phyloP scores from a whole-genome alignment of 1,140 invertebrate species.

The Diachasmimorpha longicaudata region DNA sequence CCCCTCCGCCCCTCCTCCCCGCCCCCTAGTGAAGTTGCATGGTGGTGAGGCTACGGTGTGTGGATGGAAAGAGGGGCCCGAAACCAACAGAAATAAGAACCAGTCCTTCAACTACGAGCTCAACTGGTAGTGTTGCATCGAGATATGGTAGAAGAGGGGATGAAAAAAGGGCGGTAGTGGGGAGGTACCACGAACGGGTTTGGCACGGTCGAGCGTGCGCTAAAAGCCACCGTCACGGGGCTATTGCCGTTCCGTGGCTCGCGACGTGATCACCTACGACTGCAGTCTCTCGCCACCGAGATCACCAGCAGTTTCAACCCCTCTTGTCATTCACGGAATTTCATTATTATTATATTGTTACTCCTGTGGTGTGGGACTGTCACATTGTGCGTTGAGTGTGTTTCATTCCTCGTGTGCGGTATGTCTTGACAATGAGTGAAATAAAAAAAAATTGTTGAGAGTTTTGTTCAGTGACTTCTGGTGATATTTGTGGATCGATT shows the following conservation, averaged over 20 bases:
- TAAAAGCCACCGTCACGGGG: slow-evolving; percentile 46
- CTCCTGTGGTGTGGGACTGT: too few species aligned
- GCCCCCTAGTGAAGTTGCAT: too few species aligned
- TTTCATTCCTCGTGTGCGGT: too few species aligned
- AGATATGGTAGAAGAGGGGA: neutral
- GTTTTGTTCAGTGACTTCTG: neutral
- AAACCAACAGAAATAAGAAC: neutral
- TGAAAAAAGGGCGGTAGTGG: slow-evolving; percentile 9
- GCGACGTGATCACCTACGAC: neutral
- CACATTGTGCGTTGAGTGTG: too few species aligned
- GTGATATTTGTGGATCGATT: slow-evolving; percentile 11
- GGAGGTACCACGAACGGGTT: slow-evolving; percentile 20
- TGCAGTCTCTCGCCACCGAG: neutral
- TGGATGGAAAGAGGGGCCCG: neutral
- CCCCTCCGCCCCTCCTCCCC: too few species aligned
- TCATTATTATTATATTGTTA: too few species aligned
- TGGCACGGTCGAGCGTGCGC: slow-evolving; percentile 39
- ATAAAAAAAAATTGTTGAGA: neutral
- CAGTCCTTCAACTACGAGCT: neutral
- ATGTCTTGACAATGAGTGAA: neutral
- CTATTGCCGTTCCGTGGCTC: slow-evolving; percentile 51
- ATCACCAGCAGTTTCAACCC: neutral
- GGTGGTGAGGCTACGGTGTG: too few species aligned
- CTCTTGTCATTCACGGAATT: too few species aligned
- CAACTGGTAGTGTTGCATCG: neutral